phyloP scores from a whole-genome alignment of 2,797 vertebrate species.

The Bufotes viridis region DNA sequence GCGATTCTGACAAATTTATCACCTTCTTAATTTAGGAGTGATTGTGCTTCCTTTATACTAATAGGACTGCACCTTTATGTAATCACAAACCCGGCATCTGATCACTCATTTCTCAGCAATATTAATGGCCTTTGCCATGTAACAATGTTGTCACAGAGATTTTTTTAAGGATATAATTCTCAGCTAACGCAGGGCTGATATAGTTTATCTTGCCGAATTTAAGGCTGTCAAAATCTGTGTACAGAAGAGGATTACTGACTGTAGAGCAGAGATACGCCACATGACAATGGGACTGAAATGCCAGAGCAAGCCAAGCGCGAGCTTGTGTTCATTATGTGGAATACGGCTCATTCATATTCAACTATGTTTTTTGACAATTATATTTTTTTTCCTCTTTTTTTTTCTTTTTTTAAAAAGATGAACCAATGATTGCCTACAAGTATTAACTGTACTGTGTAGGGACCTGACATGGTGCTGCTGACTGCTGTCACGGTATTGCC shows the following conservation, averaged over 20 bases:
- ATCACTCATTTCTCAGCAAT: slow-evolving; percentile 39
- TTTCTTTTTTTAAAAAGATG: not conserved
- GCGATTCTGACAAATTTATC: slow-evolving; percentile 34
- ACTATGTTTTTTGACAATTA: slow-evolving; percentile 24
- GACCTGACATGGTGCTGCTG: not conserved
- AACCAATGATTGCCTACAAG: not conserved
- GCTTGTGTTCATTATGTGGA: slow-evolving; percentile 13
- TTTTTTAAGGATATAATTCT: slow-evolving; percentile 50
- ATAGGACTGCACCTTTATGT: slow-evolving; percentile 23
- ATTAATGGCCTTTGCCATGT: slow-evolving; percentile 45
- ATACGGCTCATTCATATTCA: slow-evolving; percentile 14
- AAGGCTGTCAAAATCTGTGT: slow-evolving; percentile 47
- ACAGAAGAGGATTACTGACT: slow-evolving; percentile 38
- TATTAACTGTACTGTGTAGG: not conserved
- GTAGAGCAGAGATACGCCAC: slow-evolving; percentile 13
- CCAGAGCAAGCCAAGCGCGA: slow-evolving; percentile 5
- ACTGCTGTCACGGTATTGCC: no score
- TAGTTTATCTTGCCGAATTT: slow-evolving; percentile 50
- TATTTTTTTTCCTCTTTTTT: not conserved
- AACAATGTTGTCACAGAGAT: slow-evolving; percentile 40
- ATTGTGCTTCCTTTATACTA: slow-evolving; percentile 25
- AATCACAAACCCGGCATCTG: slow-evolving; percentile 38
- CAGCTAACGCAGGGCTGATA: slow-evolving; percentile 37
- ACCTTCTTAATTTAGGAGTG: slow-evolving; percentile 37
- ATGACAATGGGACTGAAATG: slow-evolving; percentile 25